Evolutionary conservation across 2,888 invertebrate species (phyloP), one percentile per base, ranked within the genome.

Genomic region (Calameuta filiformis): DNA sequence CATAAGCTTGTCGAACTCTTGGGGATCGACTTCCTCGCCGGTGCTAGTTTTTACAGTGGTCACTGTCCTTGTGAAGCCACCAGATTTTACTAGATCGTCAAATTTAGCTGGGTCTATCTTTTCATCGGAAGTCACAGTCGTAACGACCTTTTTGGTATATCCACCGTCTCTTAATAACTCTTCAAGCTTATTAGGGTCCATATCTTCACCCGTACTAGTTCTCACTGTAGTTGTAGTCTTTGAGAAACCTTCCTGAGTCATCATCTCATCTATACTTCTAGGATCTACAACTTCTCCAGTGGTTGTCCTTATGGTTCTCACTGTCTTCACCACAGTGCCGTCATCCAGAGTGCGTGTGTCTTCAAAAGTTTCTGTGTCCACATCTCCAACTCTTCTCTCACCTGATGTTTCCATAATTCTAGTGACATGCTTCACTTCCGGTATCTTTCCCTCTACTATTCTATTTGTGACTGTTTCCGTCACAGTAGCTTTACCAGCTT

Each of bases 191-290:
- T 81, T 80, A 11, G 82, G 79, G 73, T 84, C 86, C 73, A 83
- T 80, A 78, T 83, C 71, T 30, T 73, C 75, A 34, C 79, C 71
- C 12, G 71, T 31, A 34, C 76, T 76, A n/a, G 71, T 76, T 15
- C 75, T 75, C 37, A 78, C 75, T 35, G 78, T 78, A n/a, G 71
- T 78, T 40, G 77, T 75, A 75, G 77, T 80, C 76, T 71, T 79
- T 40, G 40, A 71, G 77, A 69, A 68, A 34, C 75, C 40, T 35
- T 40, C 69, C 35, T 73, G 75, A 23, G 35, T 69, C 86, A 93
- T 93, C 92, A 93, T 93, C 73, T 73, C 76, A 31, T 76, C 73
- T 1, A 76, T 68, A 23, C 69, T 74, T 56, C 40, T 11, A 30
- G 76, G 76, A 74, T 79, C 79, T 68, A 76, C 56, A 68, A 56